phyloP scores from a whole-genome alignment of 1,140 invertebrate genomes.

The Megalonaias nervosa region DNA sequence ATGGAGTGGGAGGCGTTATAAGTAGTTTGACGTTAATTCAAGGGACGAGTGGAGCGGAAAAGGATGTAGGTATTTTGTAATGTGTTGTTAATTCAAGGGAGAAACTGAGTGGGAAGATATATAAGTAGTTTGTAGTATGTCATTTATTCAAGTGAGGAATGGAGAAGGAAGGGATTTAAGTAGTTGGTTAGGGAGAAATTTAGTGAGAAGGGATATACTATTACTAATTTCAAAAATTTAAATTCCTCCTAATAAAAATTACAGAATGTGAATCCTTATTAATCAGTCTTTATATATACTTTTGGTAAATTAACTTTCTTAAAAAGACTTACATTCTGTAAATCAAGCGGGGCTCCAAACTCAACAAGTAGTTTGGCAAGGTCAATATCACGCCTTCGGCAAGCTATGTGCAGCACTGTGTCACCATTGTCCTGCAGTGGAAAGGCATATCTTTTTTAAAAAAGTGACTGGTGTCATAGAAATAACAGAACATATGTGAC shows the following conservation, averaged over 20 bases:
- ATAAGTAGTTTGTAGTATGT: no score
- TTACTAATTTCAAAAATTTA: neutral
- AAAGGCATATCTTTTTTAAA: neutral
- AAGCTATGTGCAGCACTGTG: constrained; percentile 92
- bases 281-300: neutral
- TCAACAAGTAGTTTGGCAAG: constrained; percentile 93
- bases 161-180: no score
- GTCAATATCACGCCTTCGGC: constrained; percentile 89
- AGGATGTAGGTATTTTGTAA: no score
- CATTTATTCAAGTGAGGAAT: no score
- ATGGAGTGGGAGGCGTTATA: no score
- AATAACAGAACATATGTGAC: neutral
- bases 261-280: neutral
- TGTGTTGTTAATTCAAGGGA: no score
- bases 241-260: neutral
- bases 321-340: constrained; percentile 83
- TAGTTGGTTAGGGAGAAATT: no score
- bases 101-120: no score
- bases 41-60: no score
- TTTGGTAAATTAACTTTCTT: neutral
- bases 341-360: constrained; percentile 91
- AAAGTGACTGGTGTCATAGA: neutral
- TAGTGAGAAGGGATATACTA: neutral
- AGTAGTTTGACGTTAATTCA: no score
- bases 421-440: constrained; percentile 75